Evolutionary conservation across 2,888 invertebrate species (phyloP).

Genomic region (Trissolcus japonicus): DNA sequence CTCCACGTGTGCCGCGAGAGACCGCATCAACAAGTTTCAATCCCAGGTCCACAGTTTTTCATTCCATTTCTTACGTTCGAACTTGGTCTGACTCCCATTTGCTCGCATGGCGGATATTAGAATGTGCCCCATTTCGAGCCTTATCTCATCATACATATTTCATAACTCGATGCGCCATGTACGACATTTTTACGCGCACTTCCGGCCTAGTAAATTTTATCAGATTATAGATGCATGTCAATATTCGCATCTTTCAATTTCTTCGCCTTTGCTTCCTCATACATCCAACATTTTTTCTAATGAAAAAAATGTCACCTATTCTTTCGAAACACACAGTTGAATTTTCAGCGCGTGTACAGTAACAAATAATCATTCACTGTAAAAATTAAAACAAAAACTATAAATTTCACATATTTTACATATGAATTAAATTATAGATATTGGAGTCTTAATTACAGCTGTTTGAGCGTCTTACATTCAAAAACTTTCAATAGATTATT

Average conservation of each 20-base stretch:
- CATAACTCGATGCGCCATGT: conserved; percentile 7
- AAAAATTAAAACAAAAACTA: too few species aligned
- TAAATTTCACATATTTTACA: too few species aligned
- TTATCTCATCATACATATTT: conserved; percentile 29
- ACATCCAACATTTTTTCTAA: too few species aligned
- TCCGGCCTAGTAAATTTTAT: conserved; percentile 20
- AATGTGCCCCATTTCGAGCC: conserved; percentile 31
- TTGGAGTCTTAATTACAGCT: too few species aligned
- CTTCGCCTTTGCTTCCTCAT: too few species aligned
- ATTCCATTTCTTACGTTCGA: conserved; percentile 8
- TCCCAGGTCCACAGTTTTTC: conserved; percentile 14
- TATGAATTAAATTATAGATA: too few species aligned
- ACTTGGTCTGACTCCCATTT: not conserved
- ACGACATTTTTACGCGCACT: conserved; percentile 21
- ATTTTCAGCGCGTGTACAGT: too few species aligned
- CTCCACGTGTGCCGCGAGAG: conserved; percentile 10
- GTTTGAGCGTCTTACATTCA: too few species aligned
- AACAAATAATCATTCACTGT: too few species aligned
- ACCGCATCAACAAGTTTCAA: conserved; percentile 36
- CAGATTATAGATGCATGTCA: conserved; percentile 9
- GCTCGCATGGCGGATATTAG: conserved; percentile 15
- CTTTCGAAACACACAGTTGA: too few species aligned
- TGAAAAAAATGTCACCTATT: too few species aligned
- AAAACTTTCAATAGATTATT: too few species aligned
- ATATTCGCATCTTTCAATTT: conserved; percentile 1